Percentiles rank a stretch among this genome's conserved stretches.
These are phyloP conservation scores for Drosophila paulistorum DNA, from an alignment of 1,140 invertebrate species.

Conservation along the genomic window DNA sequence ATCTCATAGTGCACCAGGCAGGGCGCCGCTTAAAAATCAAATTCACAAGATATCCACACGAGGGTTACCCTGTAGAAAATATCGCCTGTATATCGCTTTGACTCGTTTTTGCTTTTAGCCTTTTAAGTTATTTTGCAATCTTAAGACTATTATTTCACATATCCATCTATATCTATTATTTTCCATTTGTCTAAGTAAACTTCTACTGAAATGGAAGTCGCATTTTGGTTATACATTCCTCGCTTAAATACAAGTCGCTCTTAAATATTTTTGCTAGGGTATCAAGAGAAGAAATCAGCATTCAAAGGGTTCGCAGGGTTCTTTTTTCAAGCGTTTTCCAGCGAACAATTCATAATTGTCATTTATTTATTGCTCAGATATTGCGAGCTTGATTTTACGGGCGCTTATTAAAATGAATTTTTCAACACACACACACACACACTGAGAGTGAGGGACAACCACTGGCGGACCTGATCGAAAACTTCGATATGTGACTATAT, in stretches of 20 bases:
- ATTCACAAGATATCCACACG: background rate
- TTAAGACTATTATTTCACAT: no score
- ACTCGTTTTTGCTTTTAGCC: no score
- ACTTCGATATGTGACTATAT: conserved; percentile 66
- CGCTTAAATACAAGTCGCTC: no score
- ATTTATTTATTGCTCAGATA: conserved; percentile 80
- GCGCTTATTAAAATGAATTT: conserved; percentile 81
- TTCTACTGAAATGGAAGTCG: no score
- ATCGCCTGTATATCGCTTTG: no score
- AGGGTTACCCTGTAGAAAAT: background rate
- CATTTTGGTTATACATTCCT: no score
- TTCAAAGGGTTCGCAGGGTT: conserved; percentile 19
- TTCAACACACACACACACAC: conserved; percentile 59
- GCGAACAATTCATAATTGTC: conserved; percentile 79
- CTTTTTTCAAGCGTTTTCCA: background rate
- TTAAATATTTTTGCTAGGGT: background rate
- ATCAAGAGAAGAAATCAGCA: background rate
- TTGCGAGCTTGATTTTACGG: conserved; percentile 70
- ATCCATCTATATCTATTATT: no score
- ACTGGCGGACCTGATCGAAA: conserved; percentile 77
- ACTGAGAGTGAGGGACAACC: conserved; percentile 6
- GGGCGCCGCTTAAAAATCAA: conserved; percentile 42
- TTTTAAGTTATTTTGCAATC: no score
- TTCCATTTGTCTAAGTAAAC: no score
- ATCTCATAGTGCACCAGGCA: conserved; percentile 55